Base-by-base conservation (phyloP, 2,797 vertebrate species). In the Epinephelus coioides region DNA sequence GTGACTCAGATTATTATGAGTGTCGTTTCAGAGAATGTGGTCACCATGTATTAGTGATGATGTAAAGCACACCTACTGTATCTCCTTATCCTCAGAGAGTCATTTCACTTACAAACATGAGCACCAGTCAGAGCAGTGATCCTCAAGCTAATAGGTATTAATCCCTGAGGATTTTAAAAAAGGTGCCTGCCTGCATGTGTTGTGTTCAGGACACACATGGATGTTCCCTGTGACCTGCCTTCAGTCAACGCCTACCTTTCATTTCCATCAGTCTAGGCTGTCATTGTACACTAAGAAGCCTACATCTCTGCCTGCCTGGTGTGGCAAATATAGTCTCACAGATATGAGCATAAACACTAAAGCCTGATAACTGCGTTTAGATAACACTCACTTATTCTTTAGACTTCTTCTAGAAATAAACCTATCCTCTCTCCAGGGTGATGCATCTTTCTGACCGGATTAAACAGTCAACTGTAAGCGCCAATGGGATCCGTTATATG, bases 191-290 rank as follows among this genome's bases (percentile, higher is more conserved):
- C 34, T 49, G 34, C 27, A 12, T 60, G 53, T 57, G 61, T 44
- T 75, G 54, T 19, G 40, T 47, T 43, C 44, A 62, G 55, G 63
- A 46, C 12, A 46, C 5, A 2, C 23, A 69, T 66, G 40, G 51
- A 73, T 51, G 11, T 70, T 65, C 68, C 60, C 78, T 63, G 51
- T 82, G 77, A 81, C 73, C 81, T 83, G 80, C 72, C 65, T 82
- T 49, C 82, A 21, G 72, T 74, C 57, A 75, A 86, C 74, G 62
- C 57, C 79, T 85, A 63, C 55, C 62, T 78, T 65, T 81, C 12
- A 72, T 65, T 76, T 66, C 12, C 61, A 81, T 38, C 44, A 43
- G 47, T 56, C 15, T 67, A 40, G 40, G 61, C 59, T 60, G 27
- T 66, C 11, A 60, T 15, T 50, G 5, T 23, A 30, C 56, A 67